phyloP scores from a whole-genome alignment of 2,797 vertebrate genomes.

The Lepilemur septentrionalis region DNA sequence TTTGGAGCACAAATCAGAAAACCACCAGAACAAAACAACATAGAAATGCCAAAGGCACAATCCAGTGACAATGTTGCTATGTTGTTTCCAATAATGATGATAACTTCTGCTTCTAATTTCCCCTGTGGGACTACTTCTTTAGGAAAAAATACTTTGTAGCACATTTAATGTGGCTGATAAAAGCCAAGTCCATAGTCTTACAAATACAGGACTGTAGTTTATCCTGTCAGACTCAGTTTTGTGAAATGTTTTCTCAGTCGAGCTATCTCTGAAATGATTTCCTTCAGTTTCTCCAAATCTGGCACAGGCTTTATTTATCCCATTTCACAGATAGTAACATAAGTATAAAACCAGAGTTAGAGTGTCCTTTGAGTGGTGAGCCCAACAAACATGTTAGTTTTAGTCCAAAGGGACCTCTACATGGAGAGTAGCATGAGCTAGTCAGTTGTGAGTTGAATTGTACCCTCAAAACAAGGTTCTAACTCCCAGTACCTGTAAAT shows the following conservation, averaged over 20 bases:
- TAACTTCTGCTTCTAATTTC: background rate
- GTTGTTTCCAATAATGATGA: background rate
- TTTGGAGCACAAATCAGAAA: background rate
- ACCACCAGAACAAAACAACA: background rate
- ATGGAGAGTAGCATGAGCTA: background rate
- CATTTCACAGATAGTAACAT: background rate
- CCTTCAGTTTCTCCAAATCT: background rate
- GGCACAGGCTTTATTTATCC: background rate
- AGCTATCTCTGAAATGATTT: background rate
- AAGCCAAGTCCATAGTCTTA: background rate
- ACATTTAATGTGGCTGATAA: background rate
- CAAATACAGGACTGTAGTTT: background rate
- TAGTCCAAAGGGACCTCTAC: background rate
- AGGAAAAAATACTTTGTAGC: background rate
- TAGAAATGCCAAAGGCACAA: background rate
- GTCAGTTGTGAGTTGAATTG: background rate
- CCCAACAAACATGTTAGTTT: background rate
- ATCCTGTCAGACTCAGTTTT: background rate
- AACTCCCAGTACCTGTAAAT: background rate
- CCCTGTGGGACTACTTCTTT: background rate
- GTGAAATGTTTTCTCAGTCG: background rate
- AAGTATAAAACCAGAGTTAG: background rate
- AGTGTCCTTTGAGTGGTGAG: background rate
- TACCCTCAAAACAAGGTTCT: background rate
- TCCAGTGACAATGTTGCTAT: background rate